These are phyloP conservation scores for Tetragnatha montana DNA, from an alignment of 2,888 invertebrate species.

Conservation along the genomic window DNA sequence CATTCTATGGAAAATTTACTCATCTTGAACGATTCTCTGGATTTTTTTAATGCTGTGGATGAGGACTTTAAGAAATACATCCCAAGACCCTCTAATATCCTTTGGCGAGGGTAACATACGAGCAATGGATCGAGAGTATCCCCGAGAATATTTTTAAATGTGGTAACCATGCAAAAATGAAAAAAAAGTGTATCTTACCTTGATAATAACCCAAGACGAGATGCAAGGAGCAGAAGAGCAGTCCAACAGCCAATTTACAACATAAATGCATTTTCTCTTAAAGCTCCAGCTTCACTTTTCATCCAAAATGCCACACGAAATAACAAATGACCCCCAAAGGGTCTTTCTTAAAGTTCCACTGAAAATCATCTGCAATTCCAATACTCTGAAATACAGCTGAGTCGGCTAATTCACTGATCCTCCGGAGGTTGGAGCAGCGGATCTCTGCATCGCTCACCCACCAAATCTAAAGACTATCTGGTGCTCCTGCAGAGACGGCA, in stretches of 20 bases:
- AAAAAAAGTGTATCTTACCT: constrained; percentile 27
- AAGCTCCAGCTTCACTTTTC: constrained; percentile 9
- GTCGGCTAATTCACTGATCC: not conserved
- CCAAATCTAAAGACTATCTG: constrained; percentile 50
- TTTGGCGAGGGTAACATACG: too few species aligned
- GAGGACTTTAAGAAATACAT: too few species aligned
- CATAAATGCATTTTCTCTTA: constrained; percentile 48
- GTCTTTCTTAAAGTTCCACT: constrained; percentile 34
- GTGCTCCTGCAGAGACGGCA: constrained; percentile 26
- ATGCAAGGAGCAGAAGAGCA: constrained; percentile 42
- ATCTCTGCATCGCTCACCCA: constrained; percentile 14
- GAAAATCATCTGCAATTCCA: constrained; percentile 32
- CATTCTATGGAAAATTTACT: too few species aligned
- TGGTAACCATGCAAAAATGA: too few species aligned
- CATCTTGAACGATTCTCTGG: too few species aligned
- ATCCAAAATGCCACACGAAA: constrained; percentile 36
- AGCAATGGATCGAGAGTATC: too few species aligned
- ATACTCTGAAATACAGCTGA: not conserved
- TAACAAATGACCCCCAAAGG: constrained; percentile 27
- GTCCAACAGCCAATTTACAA: constrained; percentile 45
- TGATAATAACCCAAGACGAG: constrained; percentile 37
- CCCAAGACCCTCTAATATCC: too few species aligned
- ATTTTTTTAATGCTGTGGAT: too few species aligned
- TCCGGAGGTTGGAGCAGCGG: constrained; percentile 30
- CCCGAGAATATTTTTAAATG: too few species aligned